These are phyloP conservation scores for Xanthia icteritia DNA, from an alignment of 2,888 invertebrate species.

Conservation along the genomic window DNA sequence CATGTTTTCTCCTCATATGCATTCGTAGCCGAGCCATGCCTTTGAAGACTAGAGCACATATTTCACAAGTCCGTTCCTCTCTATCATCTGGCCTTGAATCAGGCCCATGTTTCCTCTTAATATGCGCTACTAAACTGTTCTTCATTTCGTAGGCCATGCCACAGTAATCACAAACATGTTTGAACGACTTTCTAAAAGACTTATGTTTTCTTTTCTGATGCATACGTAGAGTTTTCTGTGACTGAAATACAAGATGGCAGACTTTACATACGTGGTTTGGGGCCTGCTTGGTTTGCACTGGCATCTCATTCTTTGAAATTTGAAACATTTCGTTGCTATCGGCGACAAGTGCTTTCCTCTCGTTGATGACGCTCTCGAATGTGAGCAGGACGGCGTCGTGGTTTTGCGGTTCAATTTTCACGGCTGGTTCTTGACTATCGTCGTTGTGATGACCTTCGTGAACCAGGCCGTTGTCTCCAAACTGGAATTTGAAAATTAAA, in stretches of 20 bases:
- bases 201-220: conserved; percentile 86
- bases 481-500: conserved; percentile 72
- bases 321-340: conserved; percentile 35
- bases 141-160: conserved; percentile 85
- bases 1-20: conserved; percentile 87
- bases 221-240: conserved; percentile 79
- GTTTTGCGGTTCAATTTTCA: conserved; percentile 80
- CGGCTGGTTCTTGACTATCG: conserved; percentile 78
- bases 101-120: conserved; percentile 84
- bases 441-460: conserved; percentile 75
- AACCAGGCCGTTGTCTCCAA: conserved; percentile 76
- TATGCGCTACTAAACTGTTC: conserved; percentile 84
- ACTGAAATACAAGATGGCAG: conserved; percentile 85
- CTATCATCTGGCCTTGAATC: conserved; percentile 77
- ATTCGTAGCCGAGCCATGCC: conserved; percentile 81
- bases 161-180: conserved; percentile 83
- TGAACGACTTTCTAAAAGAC: conserved; percentile 77
- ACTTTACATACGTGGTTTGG: conserved; percentile 80
- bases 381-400: conserved; percentile 81
- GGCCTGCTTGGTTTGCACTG: conserved; percentile 45
- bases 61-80: conserved; percentile 82
- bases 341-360: conserved; percentile 68
- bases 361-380: conserved; percentile 81
- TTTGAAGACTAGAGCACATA: conserved; percentile 86
- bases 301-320: conserved; percentile 25